phyloP scores from a whole-genome alignment of 2,797 vertebrate species.

The Poeciliopsis infans region DNA sequence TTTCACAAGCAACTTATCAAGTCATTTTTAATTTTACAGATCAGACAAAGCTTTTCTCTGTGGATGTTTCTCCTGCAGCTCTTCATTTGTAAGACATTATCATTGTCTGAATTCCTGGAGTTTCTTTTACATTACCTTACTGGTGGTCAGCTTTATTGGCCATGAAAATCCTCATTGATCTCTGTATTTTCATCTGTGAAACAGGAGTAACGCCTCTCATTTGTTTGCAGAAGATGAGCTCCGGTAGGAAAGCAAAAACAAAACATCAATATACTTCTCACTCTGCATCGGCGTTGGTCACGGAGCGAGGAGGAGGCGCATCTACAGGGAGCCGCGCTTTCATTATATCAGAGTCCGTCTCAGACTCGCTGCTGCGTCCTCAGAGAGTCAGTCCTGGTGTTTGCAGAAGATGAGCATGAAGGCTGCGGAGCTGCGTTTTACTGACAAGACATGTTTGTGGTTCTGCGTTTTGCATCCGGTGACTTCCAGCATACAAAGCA shows the following conservation, averaged over 20 bases:
- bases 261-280: conserved; percentile 52
- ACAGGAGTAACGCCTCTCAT: conserved; percentile 59
- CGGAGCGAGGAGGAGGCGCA: conserved; percentile 20
- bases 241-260: conserved; percentile 32
- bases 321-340: conserved; percentile 44
- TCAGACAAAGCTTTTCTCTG: background rate
- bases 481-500: conserved; percentile 20
- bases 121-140: conserved; percentile 49
- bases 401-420: background rate
- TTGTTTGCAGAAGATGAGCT: conserved; percentile 55
- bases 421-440: conserved; percentile 10
- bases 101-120: conserved; percentile 34
- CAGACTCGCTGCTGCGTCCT: conserved; percentile 27
- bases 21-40: conserved; percentile 5
- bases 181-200: conserved; percentile 47
- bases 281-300: conserved; percentile 42
- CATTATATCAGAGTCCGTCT: conserved; percentile 54
- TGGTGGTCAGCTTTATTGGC: conserved; percentile 55
- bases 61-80: conserved; percentile 38
- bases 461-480: conserved; percentile 38
- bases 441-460: conserved; percentile 32
- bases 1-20: conserved; percentile 1
- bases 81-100: conserved; percentile 46
- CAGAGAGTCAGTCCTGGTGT: conserved; percentile 22
- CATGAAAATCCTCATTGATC: conserved; percentile 46